Evolutionary conservation across 2,797 vertebrate species (phyloP).

Genomic region (Acipenser transmontanus): DNA sequence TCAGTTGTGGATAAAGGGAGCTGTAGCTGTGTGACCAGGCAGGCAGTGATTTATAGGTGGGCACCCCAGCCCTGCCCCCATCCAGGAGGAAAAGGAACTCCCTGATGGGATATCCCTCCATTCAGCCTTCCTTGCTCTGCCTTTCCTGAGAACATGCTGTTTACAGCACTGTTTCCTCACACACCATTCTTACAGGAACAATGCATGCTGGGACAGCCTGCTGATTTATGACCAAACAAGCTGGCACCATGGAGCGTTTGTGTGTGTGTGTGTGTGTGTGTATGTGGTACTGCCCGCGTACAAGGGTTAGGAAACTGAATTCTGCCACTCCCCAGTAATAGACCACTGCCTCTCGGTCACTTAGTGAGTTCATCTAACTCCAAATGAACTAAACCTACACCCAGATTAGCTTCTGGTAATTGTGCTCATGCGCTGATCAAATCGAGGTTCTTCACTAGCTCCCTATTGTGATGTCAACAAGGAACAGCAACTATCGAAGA

Average conservation of each 20-base stretch:
- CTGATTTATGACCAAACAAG: not conserved
- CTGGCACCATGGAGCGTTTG: not conserved
- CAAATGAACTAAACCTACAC: too few relatives aligned
- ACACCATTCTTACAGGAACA: not conserved
- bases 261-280: not conserved
- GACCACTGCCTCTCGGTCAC: too few relatives aligned
- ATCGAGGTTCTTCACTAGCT: too few relatives aligned
- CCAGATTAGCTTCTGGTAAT: too few relatives aligned
- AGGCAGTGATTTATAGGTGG: constrained; percentile 3
- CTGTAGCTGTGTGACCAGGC: not conserved
- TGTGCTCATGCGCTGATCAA: too few relatives aligned
- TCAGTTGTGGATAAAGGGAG: too few relatives aligned
- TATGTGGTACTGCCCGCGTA: not conserved
- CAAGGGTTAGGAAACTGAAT: not conserved
- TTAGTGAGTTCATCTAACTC: too few relatives aligned
- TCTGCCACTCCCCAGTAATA: too few relatives aligned
- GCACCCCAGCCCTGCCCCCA: not conserved
- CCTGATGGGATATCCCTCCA: constrained; percentile 13
- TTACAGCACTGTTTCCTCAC: constrained; percentile 18
- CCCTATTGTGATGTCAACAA: too few relatives aligned
- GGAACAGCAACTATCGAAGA: too few relatives aligned
- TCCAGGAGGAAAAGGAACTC: constrained; percentile 4
- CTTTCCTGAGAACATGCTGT: constrained; percentile 31
- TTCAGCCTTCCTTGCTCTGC: constrained; percentile 19
- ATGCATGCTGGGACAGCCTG: not conserved